A percentile compares a stretch with the other conserved stretches of the same genome.
phyloP scores from a whole-genome alignment of 2,888 invertebrate genomes.

The Octodonta nipae region DNA sequence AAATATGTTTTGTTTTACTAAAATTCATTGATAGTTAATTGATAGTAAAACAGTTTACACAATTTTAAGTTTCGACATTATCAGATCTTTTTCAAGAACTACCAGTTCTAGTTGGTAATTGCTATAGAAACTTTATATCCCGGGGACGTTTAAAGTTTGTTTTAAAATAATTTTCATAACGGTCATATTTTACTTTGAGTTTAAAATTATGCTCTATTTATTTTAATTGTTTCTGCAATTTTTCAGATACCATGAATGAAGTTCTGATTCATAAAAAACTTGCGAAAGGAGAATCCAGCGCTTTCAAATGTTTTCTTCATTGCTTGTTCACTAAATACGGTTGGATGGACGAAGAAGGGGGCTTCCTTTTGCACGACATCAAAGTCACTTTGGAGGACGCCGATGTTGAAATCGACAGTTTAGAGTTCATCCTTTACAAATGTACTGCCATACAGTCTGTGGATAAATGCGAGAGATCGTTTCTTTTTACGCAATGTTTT shows the following conservation, averaged over 20 bases:
- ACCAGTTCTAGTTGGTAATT: not conserved
- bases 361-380: slow-evolving; percentile 30
- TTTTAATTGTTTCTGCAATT: not conserved
- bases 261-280: slow-evolving; percentile 30
- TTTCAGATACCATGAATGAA: slow-evolving; percentile 29
- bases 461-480: slow-evolving; percentile 30
- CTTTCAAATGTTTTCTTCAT: slow-evolving; percentile 33
- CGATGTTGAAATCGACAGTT: slow-evolving; percentile 22
- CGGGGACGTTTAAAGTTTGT: no score
- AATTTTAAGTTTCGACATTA: no score
- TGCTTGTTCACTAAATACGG: slow-evolving; percentile 32
- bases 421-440: slow-evolving; percentile 29
- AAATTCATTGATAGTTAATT: no score
- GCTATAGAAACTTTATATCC: no score
- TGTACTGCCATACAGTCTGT: slow-evolving; percentile 29
- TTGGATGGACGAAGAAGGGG: slow-evolving; percentile 35
- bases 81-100: no score
- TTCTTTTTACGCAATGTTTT: slow-evolving; percentile 31
- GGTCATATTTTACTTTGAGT: no score
- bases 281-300: slow-evolving; percentile 18
- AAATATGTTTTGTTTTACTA: no score
- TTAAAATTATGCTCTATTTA: no score
- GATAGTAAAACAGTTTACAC: no score
- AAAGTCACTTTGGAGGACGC: slow-evolving; percentile 26
- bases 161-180: no score